Conservation (phyloP, 2,797 vertebrate species). For the Arrhamphus sclerolepis region DNA sequence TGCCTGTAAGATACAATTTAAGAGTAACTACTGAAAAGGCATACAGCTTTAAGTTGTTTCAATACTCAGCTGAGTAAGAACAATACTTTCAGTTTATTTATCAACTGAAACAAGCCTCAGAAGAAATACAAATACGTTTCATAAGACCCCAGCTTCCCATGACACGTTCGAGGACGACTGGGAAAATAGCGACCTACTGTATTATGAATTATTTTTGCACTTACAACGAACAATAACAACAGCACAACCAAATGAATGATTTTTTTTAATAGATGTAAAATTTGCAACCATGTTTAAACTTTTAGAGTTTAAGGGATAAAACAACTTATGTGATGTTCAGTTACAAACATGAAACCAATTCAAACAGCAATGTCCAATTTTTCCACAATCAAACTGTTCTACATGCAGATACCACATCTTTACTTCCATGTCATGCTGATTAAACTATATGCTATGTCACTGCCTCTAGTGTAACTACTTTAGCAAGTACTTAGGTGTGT, state of each 20-base stretch:
- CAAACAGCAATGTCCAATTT: neutral
- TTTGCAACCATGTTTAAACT: neutral
- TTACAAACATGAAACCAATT: neutral
- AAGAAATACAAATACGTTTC: constrained; percentile 9
- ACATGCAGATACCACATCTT: neutral
- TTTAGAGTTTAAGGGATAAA: neutral
- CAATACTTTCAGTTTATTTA: constrained; percentile 10
- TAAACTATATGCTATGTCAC: too few species aligned
- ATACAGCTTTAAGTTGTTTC: constrained; percentile 44
- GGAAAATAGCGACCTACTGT: neutral
- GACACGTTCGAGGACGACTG: too few species aligned
- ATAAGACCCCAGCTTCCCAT: too few species aligned
- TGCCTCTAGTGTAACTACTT: too few species aligned
- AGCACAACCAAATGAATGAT: neutral
- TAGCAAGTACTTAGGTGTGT: too few species aligned
- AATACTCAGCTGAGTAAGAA: constrained; percentile 38
- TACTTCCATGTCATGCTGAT: neutral
- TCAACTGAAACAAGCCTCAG: constrained; percentile 28
- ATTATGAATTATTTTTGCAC: neutral
- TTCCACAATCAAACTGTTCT: neutral
- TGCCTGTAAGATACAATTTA: constrained; percentile 23
- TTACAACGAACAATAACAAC: neutral
- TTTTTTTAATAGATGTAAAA: neutral
- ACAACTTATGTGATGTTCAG: neutral
- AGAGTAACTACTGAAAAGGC: constrained; percentile 12